Evolutionary conservation across 2,113 vertebrate species (phyloP).

Genomic region (Entelurus aequoreus): DNA sequence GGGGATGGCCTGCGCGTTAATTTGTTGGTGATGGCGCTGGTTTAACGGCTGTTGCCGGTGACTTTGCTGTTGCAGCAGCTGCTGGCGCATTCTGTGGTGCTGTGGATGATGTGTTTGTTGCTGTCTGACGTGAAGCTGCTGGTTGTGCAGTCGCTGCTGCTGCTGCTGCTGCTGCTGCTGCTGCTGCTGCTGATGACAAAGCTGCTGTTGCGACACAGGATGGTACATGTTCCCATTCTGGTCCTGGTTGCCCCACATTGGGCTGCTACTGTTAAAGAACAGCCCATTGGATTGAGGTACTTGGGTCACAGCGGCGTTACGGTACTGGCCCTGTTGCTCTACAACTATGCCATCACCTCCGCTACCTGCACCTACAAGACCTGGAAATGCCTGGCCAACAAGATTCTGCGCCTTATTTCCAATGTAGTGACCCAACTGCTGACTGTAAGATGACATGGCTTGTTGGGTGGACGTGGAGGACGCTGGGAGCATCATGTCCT

Average conservation of each 20-base stretch:
- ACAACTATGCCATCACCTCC: constrained; percentile 72
- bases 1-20: constrained; percentile 82
- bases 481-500: constrained; percentile 52
- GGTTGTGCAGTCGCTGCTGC: constrained; percentile 62
- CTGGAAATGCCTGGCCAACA: constrained; percentile 79
- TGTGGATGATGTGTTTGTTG: constrained; percentile 58
- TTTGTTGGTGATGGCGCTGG: constrained; percentile 72
- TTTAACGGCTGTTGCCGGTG: constrained; percentile 65
- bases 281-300: constrained; percentile 85
- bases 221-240: constrained; percentile 69
- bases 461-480: constrained; percentile 53
- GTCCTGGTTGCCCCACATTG: constrained; percentile 94
- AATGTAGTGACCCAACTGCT: constrained; percentile 82
- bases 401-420: constrained; percentile 74
- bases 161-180: constrained; percentile 54
- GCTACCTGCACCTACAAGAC: constrained; percentile 50
- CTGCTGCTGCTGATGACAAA: constrained; percentile 42
- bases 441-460: constrained; percentile 71
- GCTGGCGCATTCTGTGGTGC: constrained; percentile 53
- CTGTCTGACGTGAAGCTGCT: constrained; percentile 60
- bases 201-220: constrained; percentile 47
- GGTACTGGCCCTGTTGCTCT: constrained; percentile 83
- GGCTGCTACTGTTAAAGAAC: constrained; percentile 85
- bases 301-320: constrained; percentile 78
- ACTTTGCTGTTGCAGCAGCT: constrained; percentile 57